phyloP scores from a whole-genome alignment of 2,888 invertebrate genomes.

The Zelleria hepariella region DNA sequence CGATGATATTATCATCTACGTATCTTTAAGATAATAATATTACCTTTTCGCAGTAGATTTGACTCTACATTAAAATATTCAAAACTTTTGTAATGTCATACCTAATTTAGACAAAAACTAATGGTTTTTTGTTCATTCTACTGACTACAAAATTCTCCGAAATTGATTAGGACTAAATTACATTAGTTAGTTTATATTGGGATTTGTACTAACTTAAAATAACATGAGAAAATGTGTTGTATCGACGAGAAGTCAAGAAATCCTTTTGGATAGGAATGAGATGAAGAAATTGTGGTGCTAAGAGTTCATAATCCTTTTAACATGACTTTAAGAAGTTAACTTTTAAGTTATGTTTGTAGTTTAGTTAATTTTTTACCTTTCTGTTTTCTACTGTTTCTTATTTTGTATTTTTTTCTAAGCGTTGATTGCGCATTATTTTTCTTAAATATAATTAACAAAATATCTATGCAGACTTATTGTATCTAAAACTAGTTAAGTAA shows the following conservation, averaged over 20 bases:
- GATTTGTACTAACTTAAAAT: no score
- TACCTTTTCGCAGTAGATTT: not conserved
- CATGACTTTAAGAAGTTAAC: not conserved
- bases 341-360: not conserved
- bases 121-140: no score
- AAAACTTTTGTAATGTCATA: no score
- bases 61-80: not conserved
- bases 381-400: not conserved
- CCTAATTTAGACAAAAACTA: no score
- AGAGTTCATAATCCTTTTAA: slow-evolving; percentile 10
- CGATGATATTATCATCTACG: not conserved
- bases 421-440: not conserved
- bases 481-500: no score
- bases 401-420: not conserved
- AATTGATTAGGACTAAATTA: no score
- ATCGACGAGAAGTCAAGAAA: not conserved
- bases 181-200: no score
- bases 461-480: not conserved
- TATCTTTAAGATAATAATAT: no score
- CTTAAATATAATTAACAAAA: not conserved
- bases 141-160: no score
- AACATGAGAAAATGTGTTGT: not conserved
- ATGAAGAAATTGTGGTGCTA: slow-evolving; percentile 14
- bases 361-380: slow-evolving; percentile 10
- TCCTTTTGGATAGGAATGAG: slow-evolving; percentile 6